Base-by-base conservation (phyloP, 1,140 invertebrate genomes). In the Drosophila pachea region DNA sequence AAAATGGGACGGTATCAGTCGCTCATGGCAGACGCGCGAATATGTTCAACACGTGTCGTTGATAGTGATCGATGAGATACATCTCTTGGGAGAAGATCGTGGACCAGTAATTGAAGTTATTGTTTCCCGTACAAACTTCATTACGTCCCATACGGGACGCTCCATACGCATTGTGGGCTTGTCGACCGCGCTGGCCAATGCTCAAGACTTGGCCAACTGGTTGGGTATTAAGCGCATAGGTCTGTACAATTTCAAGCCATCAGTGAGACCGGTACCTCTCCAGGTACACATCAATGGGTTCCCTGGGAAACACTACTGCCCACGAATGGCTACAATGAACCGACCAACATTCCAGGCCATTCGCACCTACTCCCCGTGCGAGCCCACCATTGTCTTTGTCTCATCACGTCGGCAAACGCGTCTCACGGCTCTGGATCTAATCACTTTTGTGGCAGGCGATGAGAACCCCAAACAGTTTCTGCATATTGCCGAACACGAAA, bases 321-420 rank as follows among this genome's bases (percentile, higher is more conserved):
- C 99, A 0, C 92, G 99, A 63, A 99, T 99, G 99, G 96, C 98
- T 38, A 97, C 97, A 0, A 99, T 99, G 99, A 99, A 99, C 90
- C 96, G 98, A 86, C 98, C 99, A n/a, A 95, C 96, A 4, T 99
- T 97, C 90, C 95, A 98, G 91, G 97, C 97, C 1, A 99, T 99
- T 68, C 93, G 94, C 54, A 94, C 96, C 58, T 96, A 99, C 90
- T 98, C 98, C 0, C 97, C 97, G 0, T 90, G 91, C 6, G 94
- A 99, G 83, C 98, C 99, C 0, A 93, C 95, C 0, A 91, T 99
- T 22, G 93, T 99, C 5, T 99, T 99, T 90, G 99, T 99, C 0
- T 98, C 98, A 1, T 99, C 97, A n/a, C 91, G 98, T 47, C 91
- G 99, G 73, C 99, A 99, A 92, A 99, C 98, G 0, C 92, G 98